Conservation (phyloP, 2,113 vertebrate genomes). For the Dromas ardeola region DNA sequence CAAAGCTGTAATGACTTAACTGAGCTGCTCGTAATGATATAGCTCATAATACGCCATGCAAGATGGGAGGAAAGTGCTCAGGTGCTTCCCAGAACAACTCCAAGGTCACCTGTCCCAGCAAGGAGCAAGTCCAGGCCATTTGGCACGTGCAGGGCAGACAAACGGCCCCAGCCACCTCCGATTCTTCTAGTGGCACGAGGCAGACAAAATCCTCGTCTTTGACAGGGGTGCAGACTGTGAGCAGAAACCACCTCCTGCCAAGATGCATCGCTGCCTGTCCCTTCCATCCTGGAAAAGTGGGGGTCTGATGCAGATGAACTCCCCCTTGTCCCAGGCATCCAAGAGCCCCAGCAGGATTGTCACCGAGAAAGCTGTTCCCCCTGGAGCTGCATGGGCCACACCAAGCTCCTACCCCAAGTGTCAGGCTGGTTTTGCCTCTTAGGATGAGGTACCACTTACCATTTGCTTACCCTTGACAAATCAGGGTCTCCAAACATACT, state of each 20-base stretch:
- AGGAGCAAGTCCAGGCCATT: neutral
- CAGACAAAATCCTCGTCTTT: neutral
- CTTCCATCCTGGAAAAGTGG: neutral
- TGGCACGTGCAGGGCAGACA: neutral
- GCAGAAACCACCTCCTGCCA: neutral
- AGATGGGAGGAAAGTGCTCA: conserved; percentile 23
- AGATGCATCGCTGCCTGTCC: no score
- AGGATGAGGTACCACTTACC: neutral
- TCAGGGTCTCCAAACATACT: neutral
- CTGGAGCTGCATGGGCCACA: neutral
- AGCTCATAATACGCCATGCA: neutral
- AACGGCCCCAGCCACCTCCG: neutral
- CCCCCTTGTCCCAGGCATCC: neutral
- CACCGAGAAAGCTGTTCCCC: neutral
- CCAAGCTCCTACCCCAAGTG: neutral
- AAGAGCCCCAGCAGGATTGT: neutral
- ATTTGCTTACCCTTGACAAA: neutral
- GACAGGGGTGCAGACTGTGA: neutral
- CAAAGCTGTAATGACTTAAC: conserved; percentile 49
- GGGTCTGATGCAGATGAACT: neutral
- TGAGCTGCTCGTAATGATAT: conserved; percentile 20
- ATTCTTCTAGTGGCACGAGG: neutral
- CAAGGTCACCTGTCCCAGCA: neutral
- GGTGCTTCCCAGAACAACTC: conserved; percentile 45
- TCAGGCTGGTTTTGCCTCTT: neutral